Conservation (phyloP, 2,888 invertebrate species). For the Pandemis cinnamomeana region DNA sequence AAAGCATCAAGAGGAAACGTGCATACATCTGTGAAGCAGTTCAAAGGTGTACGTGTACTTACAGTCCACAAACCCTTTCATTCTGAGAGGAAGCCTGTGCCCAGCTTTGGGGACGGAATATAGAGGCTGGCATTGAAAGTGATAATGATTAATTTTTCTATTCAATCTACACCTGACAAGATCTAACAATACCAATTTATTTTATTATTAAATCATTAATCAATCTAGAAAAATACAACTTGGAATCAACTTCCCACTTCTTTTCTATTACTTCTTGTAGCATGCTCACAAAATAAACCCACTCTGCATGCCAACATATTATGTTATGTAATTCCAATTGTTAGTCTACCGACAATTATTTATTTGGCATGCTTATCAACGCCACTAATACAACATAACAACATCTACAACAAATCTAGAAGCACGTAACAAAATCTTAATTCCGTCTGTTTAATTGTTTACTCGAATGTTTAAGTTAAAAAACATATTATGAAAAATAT, state of each 20-base stretch:
- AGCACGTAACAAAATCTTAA: slow-evolving; percentile 15
- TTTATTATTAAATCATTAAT: background rate
- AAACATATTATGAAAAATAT: too few species aligned
- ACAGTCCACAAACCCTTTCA: too few species aligned
- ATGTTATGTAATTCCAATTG: slow-evolving; percentile 38
- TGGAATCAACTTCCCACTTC: background rate
- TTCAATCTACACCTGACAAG: too few species aligned
- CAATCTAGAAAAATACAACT: background rate
- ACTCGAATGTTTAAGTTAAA: background rate
- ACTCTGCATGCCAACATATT: slow-evolving; percentile 58
- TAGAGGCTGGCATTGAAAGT: too few species aligned
- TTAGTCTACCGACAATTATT: slow-evolving; percentile 30
- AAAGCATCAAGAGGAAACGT: too few species aligned
- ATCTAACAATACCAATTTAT: background rate
- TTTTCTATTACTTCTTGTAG: slow-evolving; percentile 1
- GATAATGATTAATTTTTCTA: too few species aligned
- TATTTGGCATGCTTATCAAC: slow-evolving; percentile 29
- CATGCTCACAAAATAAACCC: slow-evolving; percentile 64
- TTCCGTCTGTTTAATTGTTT: background rate
- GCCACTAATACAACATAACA: slow-evolving; percentile 16
- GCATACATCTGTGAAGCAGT: too few species aligned
- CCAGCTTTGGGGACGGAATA: too few species aligned
- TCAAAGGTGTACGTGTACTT: too few species aligned
- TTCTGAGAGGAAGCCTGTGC: too few species aligned
- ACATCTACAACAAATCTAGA: slow-evolving; percentile 22